These are phyloP conservation scores for Invenusta paracnida DNA, from an alignment of 2,888 invertebrate species.

Conservation along the genomic window DNA sequence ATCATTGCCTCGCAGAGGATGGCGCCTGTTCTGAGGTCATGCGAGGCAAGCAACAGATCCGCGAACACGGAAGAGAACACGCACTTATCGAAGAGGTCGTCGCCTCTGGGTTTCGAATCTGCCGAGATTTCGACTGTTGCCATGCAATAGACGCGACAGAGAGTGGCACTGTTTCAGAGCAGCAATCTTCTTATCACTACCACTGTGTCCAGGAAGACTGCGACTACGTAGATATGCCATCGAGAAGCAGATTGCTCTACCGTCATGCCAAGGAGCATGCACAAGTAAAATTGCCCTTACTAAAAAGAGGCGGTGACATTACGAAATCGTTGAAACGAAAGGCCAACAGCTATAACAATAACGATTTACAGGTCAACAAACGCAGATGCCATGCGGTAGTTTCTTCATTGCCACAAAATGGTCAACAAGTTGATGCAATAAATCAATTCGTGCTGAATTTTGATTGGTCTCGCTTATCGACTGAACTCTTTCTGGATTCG, in stretches of 20 bases:
- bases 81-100: slow-evolving; percentile 30
- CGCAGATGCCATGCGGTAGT: no score
- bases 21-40: slow-evolving; percentile 33
- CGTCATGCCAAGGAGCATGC: neutral
- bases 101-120: slow-evolving; percentile 4
- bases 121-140: neutral
- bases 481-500: neutral
- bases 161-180: neutral
- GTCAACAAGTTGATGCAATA: no score
- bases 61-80: slow-evolving; percentile 33
- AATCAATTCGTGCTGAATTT: neutral
- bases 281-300: neutral
- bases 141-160: neutral
- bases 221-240: neutral
- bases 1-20: slow-evolving; percentile 67
- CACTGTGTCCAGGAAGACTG: slow-evolving; percentile 12
- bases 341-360: neutral
- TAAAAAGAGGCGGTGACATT: no score
- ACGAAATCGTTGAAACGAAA: slow-evolving; percentile 19
- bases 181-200: slow-evolving; percentile 2
- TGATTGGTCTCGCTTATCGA: neutral
- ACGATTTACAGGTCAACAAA: no score
- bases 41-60: slow-evolving; percentile 34
- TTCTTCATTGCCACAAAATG: no score
- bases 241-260: slow-evolving; percentile 9